phyloP scores from a whole-genome alignment of 2,113 vertebrate genomes.

The Neogale vison region DNA sequence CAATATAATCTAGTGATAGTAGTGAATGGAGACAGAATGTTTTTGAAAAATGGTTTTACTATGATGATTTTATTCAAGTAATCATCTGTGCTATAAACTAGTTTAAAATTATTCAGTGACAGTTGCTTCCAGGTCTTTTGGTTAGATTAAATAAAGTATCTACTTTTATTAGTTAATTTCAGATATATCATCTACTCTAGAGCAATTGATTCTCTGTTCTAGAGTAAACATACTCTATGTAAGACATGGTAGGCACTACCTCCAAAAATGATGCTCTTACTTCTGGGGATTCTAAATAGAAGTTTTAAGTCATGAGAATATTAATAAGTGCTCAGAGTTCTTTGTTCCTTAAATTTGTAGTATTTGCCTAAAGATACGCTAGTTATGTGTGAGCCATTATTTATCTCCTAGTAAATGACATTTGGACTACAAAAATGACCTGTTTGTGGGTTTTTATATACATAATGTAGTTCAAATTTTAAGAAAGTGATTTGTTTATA shows the following conservation, averaged over 20 bases:
- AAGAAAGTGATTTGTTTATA: constrained; percentile 7
- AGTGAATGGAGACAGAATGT: not conserved
- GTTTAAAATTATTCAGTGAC: constrained; percentile 36
- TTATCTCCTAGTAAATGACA: constrained; percentile 29
- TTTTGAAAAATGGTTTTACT: constrained; percentile 41
- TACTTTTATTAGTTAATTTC: not conserved
- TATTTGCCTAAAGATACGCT: constrained; percentile 21
- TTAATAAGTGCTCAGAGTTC: constrained; percentile 14
- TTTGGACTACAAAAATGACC: constrained; percentile 10
- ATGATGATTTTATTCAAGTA: constrained; percentile 18
- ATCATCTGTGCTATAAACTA: not conserved
- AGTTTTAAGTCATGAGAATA: constrained; percentile 14
- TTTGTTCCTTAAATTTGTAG: constrained; percentile 15
- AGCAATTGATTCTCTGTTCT: not conserved
- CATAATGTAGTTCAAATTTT: not conserved
- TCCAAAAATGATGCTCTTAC: not conserved
- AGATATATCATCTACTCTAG: not conserved
- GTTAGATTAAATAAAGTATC: not conserved
- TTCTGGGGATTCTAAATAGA: not conserved
- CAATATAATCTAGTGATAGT: not conserved
- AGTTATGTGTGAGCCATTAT: not conserved
- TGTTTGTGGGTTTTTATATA: not conserved
- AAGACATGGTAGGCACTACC: not conserved
- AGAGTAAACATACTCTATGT: not conserved
- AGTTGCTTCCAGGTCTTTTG: not conserved